These are phyloP conservation scores for Lasioglossum villosulum DNA, from an alignment of 2,888 invertebrate genomes.

Conservation along the genomic window DNA sequence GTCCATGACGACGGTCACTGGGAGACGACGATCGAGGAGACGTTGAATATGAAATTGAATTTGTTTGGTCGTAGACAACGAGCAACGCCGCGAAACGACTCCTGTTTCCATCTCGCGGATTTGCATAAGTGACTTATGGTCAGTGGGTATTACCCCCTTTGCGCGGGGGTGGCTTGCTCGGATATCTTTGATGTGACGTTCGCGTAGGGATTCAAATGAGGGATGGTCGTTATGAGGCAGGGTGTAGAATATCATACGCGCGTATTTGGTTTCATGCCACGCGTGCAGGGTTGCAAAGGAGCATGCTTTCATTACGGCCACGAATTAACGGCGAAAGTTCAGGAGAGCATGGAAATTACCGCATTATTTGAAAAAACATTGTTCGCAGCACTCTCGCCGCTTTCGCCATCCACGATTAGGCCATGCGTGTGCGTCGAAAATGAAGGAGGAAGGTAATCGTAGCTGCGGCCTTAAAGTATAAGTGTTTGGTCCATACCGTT, in stretches of 20 bases:
- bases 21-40: constrained; percentile 15
- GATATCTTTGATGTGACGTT: constrained; percentile 79
- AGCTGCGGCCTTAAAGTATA: too few relatives aligned
- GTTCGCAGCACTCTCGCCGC: not conserved
- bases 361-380: constrained; percentile 16
- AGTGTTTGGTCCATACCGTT: too few relatives aligned
- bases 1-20: not conserved
- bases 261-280: constrained; percentile 67
- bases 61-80: constrained; percentile 60
- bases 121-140: constrained; percentile 81
- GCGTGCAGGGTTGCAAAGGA: constrained; percentile 15
- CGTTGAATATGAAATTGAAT: constrained; percentile 72
- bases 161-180: constrained; percentile 48
- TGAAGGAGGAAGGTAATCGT: not conserved
- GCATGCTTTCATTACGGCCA: constrained; percentile 20
- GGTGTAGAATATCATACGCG: constrained; percentile 73
- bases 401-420: not conserved
- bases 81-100: constrained; percentile 50
- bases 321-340: constrained; percentile 32
- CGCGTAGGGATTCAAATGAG: constrained; percentile 75
- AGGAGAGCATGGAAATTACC: constrained; percentile 21
- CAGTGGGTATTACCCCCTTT: constrained; percentile 71
- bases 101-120: constrained; percentile 73
- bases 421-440: not conserved
- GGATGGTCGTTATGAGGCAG: constrained; percentile 66